Conservation (phyloP, 2,113 vertebrate species). For the Acanthisitta chloris region DNA sequence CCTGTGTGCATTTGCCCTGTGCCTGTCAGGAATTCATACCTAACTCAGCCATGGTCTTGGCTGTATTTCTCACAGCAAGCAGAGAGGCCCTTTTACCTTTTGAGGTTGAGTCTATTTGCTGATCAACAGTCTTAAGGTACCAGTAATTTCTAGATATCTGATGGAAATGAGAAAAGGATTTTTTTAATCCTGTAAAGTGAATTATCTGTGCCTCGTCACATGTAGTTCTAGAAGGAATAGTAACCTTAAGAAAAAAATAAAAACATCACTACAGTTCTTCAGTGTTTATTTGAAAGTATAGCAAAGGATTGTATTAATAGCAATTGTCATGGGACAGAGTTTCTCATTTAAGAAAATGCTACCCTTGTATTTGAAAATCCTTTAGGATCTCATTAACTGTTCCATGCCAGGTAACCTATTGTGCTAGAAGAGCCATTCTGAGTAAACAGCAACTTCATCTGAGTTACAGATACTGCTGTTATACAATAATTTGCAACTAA, state of each 20-base stretch:
- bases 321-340: not conserved
- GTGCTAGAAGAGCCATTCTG: not conserved
- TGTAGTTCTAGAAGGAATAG: not conserved
- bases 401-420: not conserved
- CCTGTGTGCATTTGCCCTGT: not conserved
- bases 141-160: not conserved
- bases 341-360: constrained; percentile 16
- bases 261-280: not conserved
- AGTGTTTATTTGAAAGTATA: not conserved
- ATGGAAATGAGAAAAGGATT: not conserved
- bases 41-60: not conserved
- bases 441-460: constrained; percentile 20
- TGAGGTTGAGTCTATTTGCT: not conserved
- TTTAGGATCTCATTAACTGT: constrained; percentile 43
- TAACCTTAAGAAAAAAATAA: not conserved
- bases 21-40: not conserved
- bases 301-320: not conserved
- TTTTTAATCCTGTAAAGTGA: not conserved
- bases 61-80: not conserved
- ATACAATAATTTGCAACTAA: not conserved
- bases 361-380: constrained; percentile 51
- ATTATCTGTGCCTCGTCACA: not conserved
- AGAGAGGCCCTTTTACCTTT: not conserved
- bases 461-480: not conserved
- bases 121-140: not conserved